A percentile compares a stretch with the other conserved stretches of the same genome.
These are phyloP conservation scores for Xiphias gladius DNA, from an alignment of 2,113 vertebrate genomes.

Conservation along the genomic window DNA sequence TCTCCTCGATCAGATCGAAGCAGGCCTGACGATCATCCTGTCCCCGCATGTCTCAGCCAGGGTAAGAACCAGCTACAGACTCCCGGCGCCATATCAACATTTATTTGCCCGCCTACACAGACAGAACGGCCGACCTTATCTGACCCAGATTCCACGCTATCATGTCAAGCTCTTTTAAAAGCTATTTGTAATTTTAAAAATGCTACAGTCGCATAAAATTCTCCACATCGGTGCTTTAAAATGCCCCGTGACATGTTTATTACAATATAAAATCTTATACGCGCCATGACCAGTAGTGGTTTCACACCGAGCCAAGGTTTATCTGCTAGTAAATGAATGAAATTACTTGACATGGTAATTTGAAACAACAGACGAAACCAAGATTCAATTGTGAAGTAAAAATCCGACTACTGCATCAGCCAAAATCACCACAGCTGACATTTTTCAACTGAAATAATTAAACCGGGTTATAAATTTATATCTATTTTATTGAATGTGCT, in stretches of 20 bases:
- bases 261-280: too few relatives aligned
- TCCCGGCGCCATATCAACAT: not conserved
- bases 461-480: not conserved
- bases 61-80: slow-evolving; percentile 9
- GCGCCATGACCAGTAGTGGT: too few relatives aligned
- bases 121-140: not conserved
- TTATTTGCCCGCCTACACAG: not conserved
- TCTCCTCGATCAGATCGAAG: not conserved
- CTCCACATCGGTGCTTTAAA: not conserved
- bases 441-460: not conserved
- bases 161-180: not conserved
- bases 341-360: too few relatives aligned
- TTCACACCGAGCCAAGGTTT: too few relatives aligned
- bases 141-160: not conserved
- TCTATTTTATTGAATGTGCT: too few relatives aligned
- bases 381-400: too few relatives aligned
- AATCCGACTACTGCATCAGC: too few relatives aligned
- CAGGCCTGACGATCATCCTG: not conserved
- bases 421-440: not conserved
- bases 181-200: not conserved
- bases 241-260: too few relatives aligned
- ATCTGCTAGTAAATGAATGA: not conserved
- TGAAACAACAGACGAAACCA: too few relatives aligned
- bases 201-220: not conserved
- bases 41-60: slow-evolving; percentile 1